Percentiles rank a stretch among this genome's conserved stretches.
These are phyloP conservation scores for Drosophila pallidifrons DNA, from an alignment of 1,140 invertebrate genomes.

Conservation along the genomic window DNA sequence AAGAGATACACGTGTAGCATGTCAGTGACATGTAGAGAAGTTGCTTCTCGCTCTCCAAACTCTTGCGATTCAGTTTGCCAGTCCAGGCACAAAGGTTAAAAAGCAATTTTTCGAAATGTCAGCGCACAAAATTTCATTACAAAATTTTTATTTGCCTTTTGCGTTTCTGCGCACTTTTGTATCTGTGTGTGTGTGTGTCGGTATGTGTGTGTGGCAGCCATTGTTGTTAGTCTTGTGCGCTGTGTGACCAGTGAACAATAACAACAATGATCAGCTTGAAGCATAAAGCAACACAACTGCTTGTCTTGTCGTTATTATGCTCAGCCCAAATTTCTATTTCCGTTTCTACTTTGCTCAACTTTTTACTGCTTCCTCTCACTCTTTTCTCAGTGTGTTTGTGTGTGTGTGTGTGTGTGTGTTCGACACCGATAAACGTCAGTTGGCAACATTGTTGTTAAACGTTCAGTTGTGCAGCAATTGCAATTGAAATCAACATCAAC, in stretches of 20 bases:
- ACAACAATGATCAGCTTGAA: conserved; percentile 38
- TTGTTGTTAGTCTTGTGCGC: conserved; percentile 27
- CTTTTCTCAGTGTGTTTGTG: not conserved
- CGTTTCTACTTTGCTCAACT: conserved; percentile 28
- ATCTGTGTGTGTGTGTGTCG: conserved; percentile 1
- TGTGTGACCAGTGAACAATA: conserved; percentile 40
- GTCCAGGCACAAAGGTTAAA: conserved; percentile 73
- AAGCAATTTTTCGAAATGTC: conserved; percentile 83
- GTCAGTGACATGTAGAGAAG: conserved; percentile 60
- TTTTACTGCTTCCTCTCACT: not conserved
- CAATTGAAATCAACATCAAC: not conserved
- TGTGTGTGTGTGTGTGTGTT: not conserved
- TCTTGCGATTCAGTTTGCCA: conserved; percentile 21
- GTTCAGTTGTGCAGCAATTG: conserved; percentile 4
- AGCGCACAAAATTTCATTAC: conserved; percentile 82
- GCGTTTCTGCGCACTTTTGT: conserved; percentile 46
- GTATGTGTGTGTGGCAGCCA: conserved; percentile 6
- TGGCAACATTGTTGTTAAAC: conserved; percentile 14
- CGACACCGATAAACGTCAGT: conserved; percentile 27
- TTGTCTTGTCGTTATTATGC: conserved; percentile 19
- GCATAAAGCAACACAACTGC: conserved; percentile 30
- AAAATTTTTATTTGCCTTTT: conserved; percentile 75
- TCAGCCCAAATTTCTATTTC: conserved; percentile 33
- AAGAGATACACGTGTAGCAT: conserved; percentile 75
- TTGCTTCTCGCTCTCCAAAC: not conserved